Percentiles rank a stretch among this genome's conserved stretches.
phyloP scores from a whole-genome alignment of 2,888 invertebrate genomes.

The Netelia melanura region DNA sequence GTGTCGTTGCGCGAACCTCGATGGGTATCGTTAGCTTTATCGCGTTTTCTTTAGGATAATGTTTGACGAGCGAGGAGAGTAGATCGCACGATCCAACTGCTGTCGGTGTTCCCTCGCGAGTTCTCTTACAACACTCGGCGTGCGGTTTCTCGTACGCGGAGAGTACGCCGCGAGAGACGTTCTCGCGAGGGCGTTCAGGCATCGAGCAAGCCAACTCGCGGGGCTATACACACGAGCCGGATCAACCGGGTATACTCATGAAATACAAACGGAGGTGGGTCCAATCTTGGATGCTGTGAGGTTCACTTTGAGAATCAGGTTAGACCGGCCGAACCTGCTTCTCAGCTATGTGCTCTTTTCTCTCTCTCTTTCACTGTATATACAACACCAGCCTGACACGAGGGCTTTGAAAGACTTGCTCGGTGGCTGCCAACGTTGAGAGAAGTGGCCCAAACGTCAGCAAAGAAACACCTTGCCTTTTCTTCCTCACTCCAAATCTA shows the following conservation, averaged over 20 bases:
- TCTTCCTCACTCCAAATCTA: slow-evolving; percentile 69
- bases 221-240: background rate
- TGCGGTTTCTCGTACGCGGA: background rate
- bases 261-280: slow-evolving; percentile 84
- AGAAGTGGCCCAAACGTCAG: slow-evolving; percentile 28
- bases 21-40: too few relatives aligned
- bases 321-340: slow-evolving; percentile 85
- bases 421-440: slow-evolving; percentile 60
- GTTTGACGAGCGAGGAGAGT: background rate
- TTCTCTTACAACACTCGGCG: background rate
- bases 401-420: slow-evolving; percentile 54
- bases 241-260: slow-evolving; percentile 77
- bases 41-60: background rate
- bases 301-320: slow-evolving; percentile 84
- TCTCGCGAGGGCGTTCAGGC: slow-evolving; percentile 79
- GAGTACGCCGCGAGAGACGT: slow-evolving; percentile 72
- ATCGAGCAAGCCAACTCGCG: slow-evolving; percentile 18
- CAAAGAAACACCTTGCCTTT: slow-evolving; percentile 57
- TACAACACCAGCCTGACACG: slow-evolving; percentile 21
- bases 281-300: slow-evolving; percentile 82
- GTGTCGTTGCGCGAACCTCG: too few relatives aligned
- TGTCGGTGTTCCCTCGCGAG: background rate
- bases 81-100: background rate
- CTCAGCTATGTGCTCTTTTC: slow-evolving; percentile 76
- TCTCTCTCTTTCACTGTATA: slow-evolving; percentile 69